Base-by-base conservation (phyloP, 2,888 invertebrate genomes). In the Caenorhabditis plicata region DNA sequence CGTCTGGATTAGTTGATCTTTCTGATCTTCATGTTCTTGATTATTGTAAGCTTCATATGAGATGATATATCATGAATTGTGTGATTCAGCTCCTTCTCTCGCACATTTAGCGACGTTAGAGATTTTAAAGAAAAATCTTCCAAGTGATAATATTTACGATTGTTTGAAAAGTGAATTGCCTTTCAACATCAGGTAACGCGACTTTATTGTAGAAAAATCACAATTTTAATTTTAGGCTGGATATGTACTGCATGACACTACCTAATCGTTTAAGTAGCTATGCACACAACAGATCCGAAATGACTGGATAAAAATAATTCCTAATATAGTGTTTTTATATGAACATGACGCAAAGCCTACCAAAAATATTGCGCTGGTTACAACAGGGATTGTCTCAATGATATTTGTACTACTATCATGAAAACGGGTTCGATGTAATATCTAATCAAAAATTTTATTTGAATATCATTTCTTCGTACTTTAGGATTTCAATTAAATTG, bases 1-100 rank as follows among this genome's bases (percentile, higher is more conserved):
- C 45, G 4, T 46, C 36, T 27, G 54, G 53, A 31, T 55, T 78
- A 11, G 42, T 66, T 20, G 79, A 79, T 47, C 52, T 79, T 7
- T 67, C 68, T 22, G 79, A 79, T 63, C 64, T 79, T 22, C 68
- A 70, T 51, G 75, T 79, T 19, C 62, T 79, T 15, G 79, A 79
- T 53, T 77, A 55, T 35, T 22, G 63, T 60, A 19, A 47, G 65
- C 48, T 42, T 54, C 25, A 41, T 9, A n/a, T 15, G n/a, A 5
- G n/a, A n/a, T n/a, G n/a, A n/a, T n/a, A n/a, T n/a, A n/a, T n/a
- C n/a, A n/a, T n/a, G n/a, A n/a, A n/a, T n/a, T n/a, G n/a, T n/a
- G n/a, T n/a, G n/a, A 32, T 44, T 15, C 54, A 60, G 60, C 46
- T 0, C 60, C 60, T 9, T 38, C 60, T 0, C 41, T 60, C 1